phyloP scores from a whole-genome alignment of 1,140 invertebrate genomes.

The Tetranychus urticae region DNA sequence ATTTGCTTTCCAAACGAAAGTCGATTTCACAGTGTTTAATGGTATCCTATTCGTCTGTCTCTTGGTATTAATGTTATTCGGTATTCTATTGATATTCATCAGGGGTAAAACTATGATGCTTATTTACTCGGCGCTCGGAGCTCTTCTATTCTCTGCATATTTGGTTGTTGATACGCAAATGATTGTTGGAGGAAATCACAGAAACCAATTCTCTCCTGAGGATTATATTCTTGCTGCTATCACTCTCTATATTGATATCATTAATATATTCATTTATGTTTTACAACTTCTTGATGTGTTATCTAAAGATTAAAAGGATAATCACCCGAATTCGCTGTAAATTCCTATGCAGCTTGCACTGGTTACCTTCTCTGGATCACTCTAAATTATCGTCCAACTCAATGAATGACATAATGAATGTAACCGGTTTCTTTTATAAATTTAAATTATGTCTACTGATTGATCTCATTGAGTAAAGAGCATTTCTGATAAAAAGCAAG shows the following conservation, averaged over 20 bases:
- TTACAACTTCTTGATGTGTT: neutral
- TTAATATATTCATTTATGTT: slow-evolving; percentile 72
- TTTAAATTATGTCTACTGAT: no score
- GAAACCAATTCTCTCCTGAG: slow-evolving; percentile 72
- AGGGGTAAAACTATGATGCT: slow-evolving; percentile 28
- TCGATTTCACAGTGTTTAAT: slow-evolving; percentile 48
- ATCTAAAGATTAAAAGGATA: no score
- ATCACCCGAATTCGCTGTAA: no score
- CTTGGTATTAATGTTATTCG: slow-evolving; percentile 56
- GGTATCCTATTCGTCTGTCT: slow-evolving; percentile 48
- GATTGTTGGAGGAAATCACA: slow-evolving; percentile 76
- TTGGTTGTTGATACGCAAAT: slow-evolving; percentile 80
- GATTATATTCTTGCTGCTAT: slow-evolving; percentile 87
- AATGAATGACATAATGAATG: no score
- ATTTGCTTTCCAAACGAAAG: slow-evolving; percentile 62
- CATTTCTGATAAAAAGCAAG: no score
- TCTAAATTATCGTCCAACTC: no score
- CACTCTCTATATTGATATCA: slow-evolving; percentile 66
- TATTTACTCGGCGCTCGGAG: slow-evolving; percentile 55
- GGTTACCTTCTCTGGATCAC: no score
- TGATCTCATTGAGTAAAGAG: no score
- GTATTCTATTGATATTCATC: slow-evolving; percentile 47
- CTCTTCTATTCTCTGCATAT: slow-evolving; percentile 55
- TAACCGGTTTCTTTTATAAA: no score
- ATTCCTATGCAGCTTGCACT: no score